Evolutionary conservation across 2,113 vertebrate species (phyloP), one percentile per base, ranked within the genome.

Genomic region (Motacilla tschutschensis): DNA sequence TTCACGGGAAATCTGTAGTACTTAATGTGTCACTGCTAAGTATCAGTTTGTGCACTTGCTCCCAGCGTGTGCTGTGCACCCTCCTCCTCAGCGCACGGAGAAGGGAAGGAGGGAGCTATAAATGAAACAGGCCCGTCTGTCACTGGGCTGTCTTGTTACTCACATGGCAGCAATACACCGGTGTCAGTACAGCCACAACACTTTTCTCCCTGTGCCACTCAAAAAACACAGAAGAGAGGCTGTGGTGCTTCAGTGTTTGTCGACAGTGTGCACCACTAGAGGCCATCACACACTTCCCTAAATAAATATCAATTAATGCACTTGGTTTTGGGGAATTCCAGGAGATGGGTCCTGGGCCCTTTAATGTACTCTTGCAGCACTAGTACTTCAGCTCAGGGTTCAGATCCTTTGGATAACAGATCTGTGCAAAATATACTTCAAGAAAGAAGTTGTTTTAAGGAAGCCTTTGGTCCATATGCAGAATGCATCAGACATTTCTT

Each of bases 121-220:
- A 81, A 80, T 0, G 7, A 46, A 89, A 35, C 38, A 24, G 66
- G 26, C 77, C 62, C 3, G 8, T 65, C 95, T 95, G 84, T 91
- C 87, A 79, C 74, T 11, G 53, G 75, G n/a, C 88, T 93, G 92
- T 79, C 94, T 93, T 92, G 78, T 95, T 92, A 87, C 77, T 85
- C 78, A 5, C 31, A 46, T 0, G 5, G 71, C 89, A 89, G 87
- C 93, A 80, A 83, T 48, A 87, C 19, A 53, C 38, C 1, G 1
- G 41, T 89, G 93, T 89, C 91, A 90, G 63, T 51, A 51, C 70
- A 81, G 75, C 64, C 89, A 80, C 53, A 90, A 48, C 25, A 25
- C 64, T 64, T 58, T 71, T 69, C 55, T 77, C 59, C 33, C 48
- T 36, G 48, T 79, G 85, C 50, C 80, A 85, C 67, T 91, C 79